phyloP scores from a whole-genome alignment of 1,140 invertebrate genomes.

The Maconellicoccus hirsutus region DNA sequence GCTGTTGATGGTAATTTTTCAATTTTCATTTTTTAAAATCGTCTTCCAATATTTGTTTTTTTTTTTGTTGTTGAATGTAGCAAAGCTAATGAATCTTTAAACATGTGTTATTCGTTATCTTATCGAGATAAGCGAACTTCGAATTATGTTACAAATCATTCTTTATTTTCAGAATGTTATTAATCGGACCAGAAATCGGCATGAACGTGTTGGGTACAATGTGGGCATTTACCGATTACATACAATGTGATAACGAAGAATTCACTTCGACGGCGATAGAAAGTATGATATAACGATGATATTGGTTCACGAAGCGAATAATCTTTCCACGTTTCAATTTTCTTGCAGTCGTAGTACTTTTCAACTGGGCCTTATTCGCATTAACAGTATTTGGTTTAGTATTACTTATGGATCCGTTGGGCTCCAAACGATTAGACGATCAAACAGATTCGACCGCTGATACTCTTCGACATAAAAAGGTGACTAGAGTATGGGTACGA shows the following conservation, averaged over 20 bases:
- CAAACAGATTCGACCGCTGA: slow-evolving; percentile 33
- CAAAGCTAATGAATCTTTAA: too few species aligned
- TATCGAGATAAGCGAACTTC: too few species aligned
- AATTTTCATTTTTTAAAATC: too few species aligned
- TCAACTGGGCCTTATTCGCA: slow-evolving; percentile 65
- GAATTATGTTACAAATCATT: too few species aligned
- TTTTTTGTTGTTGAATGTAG: too few species aligned
- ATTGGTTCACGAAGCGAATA: too few species aligned
- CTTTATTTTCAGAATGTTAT: slow-evolving; percentile 41
- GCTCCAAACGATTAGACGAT: slow-evolving; percentile 49
- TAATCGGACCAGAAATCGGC: slow-evolving; percentile 59
- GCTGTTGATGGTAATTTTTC: too few species aligned
- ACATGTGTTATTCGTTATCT: too few species aligned
- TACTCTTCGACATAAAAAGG: slow-evolving; percentile 35
- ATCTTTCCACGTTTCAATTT: slow-evolving; percentile 10
- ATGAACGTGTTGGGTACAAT: slow-evolving; percentile 68
- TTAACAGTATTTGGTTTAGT: slow-evolving; percentile 60
- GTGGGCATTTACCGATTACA: slow-evolving; percentile 57
- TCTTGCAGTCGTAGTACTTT: slow-evolving; percentile 55
- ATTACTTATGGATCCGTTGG: slow-evolving; percentile 68
- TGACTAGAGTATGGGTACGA: slow-evolving; percentile 51
- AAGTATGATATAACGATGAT: slow-evolving; percentile 39
- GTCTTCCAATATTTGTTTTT: too few species aligned
- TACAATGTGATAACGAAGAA: slow-evolving; percentile 51
- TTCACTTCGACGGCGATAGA: slow-evolving; percentile 60